phyloP scores from a whole-genome alignment of 2,113 vertebrate genomes.

The Halcyon senegalensis region DNA sequence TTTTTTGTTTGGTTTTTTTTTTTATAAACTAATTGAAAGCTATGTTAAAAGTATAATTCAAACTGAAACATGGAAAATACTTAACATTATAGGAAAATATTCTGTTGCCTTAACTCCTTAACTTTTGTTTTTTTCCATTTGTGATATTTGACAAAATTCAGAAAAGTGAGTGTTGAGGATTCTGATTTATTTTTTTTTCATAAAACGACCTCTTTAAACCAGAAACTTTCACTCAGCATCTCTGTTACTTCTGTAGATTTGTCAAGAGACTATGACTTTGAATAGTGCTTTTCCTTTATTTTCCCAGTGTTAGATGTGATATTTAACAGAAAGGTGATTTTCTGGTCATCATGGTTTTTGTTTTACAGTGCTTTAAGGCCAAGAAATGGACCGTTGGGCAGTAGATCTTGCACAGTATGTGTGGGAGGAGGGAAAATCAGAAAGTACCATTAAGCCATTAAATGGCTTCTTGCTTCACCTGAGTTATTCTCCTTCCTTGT shows the following conservation, averaged over 20 bases:
- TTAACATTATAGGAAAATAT: neutral
- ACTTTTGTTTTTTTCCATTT: neutral
- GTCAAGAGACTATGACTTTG: neutral
- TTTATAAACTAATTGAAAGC: neutral
- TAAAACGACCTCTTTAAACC: neutral
- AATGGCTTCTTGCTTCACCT: conserved; percentile 30
- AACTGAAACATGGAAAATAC: neutral
- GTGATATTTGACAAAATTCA: neutral
- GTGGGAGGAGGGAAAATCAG: conserved; percentile 42
- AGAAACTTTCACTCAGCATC: neutral
- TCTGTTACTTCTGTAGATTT: neutral
- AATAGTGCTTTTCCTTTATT: neutral
- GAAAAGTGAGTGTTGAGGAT: neutral
- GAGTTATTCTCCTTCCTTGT: neutral
- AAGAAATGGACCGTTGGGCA: neutral
- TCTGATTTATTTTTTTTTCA: neutral
- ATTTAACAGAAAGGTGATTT: neutral
- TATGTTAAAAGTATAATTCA: neutral
- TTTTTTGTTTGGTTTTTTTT: neutral
- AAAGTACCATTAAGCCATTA: neutral
- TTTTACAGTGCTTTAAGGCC: neutral
- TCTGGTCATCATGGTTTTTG: neutral
- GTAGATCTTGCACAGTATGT: neutral
- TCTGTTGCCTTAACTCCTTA: neutral
- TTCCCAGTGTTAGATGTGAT: neutral